Evolutionary conservation across 2,797 vertebrate species (phyloP), one percentile per base, ranked within the genome.

Genomic region (Zenarchopterus dispar): DNA sequence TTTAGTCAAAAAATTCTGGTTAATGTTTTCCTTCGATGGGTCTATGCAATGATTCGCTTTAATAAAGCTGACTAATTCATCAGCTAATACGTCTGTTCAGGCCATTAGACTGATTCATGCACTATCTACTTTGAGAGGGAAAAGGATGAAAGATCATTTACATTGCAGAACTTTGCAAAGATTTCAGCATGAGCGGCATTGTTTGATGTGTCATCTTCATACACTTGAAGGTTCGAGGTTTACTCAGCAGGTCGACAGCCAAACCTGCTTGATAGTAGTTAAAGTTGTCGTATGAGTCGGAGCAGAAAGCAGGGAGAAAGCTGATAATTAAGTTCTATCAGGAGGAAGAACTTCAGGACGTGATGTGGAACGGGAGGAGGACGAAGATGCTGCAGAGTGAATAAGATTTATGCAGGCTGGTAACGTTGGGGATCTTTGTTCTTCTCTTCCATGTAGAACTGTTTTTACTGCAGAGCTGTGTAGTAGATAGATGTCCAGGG

Each of bases 91-190:
- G 10, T 77, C 58, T 46, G 13, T 73, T 61, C 42, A 44, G 61
- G 48, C 74, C 62, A 15, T 57, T 43, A 62, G 58, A 65, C n/a
- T 81, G 72, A 80, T 49, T 78, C 73, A 73, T 44, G 41, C 44
- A 56, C 24, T 5, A n/a, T 43, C 68, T 36, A 36, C 6, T 31
- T n/a, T 36, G 11, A 49, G n/a, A 15, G 18, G 7, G 19, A 50
- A 49, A 41, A 48, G 45, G 60, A 66, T 51, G 47, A 62, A 66
- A 54, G 33, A 28, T 41, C 18, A 49, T 64, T 71, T 71, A 51
- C 77, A 56, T 71, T 46, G 57, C 19, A 8, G 54, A 19, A 16
- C 56, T 59, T 13, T 33, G 47, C 61, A 74, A 80, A 76, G 60
- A 55, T 78, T 70, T 72, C 31, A 36, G 66, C 58, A 42, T 5